Evolutionary conservation across 2,113 vertebrate species (phyloP).

Genomic region (Rhinopithecus roxellana): DNA sequence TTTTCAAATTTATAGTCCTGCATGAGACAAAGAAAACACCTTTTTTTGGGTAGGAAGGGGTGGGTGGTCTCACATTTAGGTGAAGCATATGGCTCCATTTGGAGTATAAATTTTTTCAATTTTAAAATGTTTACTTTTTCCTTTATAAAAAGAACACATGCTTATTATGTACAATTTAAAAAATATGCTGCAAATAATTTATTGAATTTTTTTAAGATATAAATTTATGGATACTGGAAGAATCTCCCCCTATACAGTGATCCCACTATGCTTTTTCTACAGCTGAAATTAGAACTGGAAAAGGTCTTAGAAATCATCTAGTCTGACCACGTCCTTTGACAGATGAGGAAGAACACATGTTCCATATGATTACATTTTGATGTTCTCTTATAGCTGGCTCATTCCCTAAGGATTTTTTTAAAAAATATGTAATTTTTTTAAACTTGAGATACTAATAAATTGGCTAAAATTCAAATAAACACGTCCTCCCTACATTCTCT

Average conservation of each 20-base stretch:
- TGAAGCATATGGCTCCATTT: background rate
- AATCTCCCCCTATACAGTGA: background rate
- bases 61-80: background rate
- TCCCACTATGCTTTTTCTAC: background rate
- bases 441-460: conserved; percentile 29
- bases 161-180: background rate
- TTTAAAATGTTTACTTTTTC: conserved; percentile 27
- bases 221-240: background rate
- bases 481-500: conserved; percentile 30
- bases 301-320: conserved; percentile 29
- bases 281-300: conserved; percentile 17
- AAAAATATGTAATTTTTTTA: background rate
- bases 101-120: background rate
- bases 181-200: background rate
- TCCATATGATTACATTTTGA: conserved; percentile 25
- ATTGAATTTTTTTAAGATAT: background rate
- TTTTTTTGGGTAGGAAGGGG: background rate
- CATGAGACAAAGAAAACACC: background rate
- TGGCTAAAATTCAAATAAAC: conserved; percentile 54
- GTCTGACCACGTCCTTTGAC: background rate
- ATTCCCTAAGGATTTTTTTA: conserved; percentile 1
- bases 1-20: background rate
- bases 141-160: background rate
- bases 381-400: conserved; percentile 32
- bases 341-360: conserved; percentile 35